Evolutionary conservation across 2,113 vertebrate genomes (phyloP), one percentile per base, ranked within the genome.

Genomic region (Brachypteracias leptosomus): DNA sequence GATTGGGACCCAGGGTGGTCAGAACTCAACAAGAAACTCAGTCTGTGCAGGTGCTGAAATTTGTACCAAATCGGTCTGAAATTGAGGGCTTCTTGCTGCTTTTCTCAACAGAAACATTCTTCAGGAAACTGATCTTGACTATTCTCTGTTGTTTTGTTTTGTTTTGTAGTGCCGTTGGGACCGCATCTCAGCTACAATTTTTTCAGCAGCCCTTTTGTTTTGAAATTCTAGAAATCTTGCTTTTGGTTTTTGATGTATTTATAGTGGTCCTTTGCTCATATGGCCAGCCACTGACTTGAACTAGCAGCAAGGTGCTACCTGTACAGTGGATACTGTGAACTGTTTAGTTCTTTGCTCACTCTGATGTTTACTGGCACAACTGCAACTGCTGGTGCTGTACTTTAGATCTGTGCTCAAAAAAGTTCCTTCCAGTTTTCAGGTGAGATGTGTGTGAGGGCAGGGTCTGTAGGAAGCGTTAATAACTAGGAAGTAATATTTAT

Each of bases 281-380:
- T 15, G 33, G 63, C n/a, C 26, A 40, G 63, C 29, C 14, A 16
- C 21, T 54, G 40, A 16, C 26, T 26, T 26, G 13, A 55, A 63
- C 31, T 1, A 67, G 40, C 44, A 73, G 35, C 17, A 24, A 79
- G 28, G n/a, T 87, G 31, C 24, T 79, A 19, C 66, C 38, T 59
- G 57, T 28, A 29, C n/a, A 55, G 77, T 3, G 72, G 19, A 24
- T 17, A 8, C 0, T 0, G 46, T 54, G 63, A 67, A 59, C 24
- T 10, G 9, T 29, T 22, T 19, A 16, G 25, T 15, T 31, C 46
- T 90, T 88, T 85, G 25, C 67, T 18, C 12, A 0, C 25, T 29
- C 40, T 52, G 49, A 6, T 52, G 15, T 51, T 68, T 76, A 49
- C 54, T 87, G 72, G 42, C 11, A 54, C n/a, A 78, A 9, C 40